Evolutionary conservation across 2,797 vertebrate species (phyloP).

Genomic region (Monodelphis domestica): DNA sequence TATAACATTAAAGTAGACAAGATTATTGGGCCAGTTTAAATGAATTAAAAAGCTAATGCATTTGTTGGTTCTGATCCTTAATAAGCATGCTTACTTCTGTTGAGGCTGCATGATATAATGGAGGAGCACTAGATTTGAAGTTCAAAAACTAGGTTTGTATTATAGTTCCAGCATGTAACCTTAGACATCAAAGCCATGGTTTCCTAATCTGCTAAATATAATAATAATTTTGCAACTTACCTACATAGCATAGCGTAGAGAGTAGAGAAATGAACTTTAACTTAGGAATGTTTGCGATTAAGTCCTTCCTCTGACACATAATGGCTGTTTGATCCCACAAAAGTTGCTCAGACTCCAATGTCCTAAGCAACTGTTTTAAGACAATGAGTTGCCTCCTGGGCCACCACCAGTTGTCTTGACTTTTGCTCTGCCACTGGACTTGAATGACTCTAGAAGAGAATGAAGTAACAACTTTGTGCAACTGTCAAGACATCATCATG

Average conservation of each 20-base stretch:
- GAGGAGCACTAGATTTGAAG: not conserved
- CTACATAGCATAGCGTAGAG: not conserved
- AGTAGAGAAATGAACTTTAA: not conserved
- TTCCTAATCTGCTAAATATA: not conserved
- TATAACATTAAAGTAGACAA: conserved; percentile 21
- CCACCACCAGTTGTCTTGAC: too few species aligned
- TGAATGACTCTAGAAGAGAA: too few species aligned
- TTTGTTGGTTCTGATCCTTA: not conserved
- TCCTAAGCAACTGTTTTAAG: not conserved
- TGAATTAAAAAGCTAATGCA: conserved; percentile 26
- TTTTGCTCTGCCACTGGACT: too few species aligned
- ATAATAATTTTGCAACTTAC: not conserved
- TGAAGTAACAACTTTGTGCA: too few species aligned
- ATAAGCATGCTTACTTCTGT: conserved; percentile 3
- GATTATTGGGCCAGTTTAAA: conserved; percentile 11
- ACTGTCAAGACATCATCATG: too few species aligned
- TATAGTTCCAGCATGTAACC: not conserved
- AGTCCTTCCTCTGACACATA: not conserved
- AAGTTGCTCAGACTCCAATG: not conserved
- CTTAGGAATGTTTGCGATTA: not conserved
- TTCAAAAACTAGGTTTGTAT: not conserved
- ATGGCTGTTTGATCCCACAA: not conserved
- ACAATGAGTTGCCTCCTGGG: too few species aligned
- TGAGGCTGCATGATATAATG: not conserved
- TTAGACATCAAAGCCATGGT: not conserved